A percentile compares a stretch with the other conserved stretches of the same genome.
Evolutionary conservation across 2,888 invertebrate species (phyloP).

Genomic region (Ariolimax columbianus): DNA sequence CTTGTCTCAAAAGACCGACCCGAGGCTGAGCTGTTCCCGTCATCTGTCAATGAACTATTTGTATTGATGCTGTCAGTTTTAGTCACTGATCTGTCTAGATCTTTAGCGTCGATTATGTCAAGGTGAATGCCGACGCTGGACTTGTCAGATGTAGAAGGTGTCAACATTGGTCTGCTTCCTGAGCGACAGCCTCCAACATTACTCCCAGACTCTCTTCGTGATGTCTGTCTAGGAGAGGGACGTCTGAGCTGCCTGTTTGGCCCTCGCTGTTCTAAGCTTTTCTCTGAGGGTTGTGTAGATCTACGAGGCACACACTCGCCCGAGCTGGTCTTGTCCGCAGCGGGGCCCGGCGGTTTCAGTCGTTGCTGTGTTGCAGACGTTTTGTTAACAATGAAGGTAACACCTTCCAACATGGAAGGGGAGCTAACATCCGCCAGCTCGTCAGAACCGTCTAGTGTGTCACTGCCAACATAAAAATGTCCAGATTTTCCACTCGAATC

Average conservation of each 20-base stretch:
- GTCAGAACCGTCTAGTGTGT: neutral
- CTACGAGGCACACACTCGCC: no score
- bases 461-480: conserved; percentile 3
- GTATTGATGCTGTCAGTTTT: neutral
- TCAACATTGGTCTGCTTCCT: neutral
- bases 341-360: neutral
- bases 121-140: neutral
- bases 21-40: neutral
- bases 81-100: neutral
- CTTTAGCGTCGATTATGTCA: neutral
- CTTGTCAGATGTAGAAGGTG: neutral
- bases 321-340: neutral
- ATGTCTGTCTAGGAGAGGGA: neutral
- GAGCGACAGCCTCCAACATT: neutral
- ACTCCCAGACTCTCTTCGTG: no score
- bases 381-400: neutral
- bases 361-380: neutral
- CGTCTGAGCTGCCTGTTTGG: neutral
- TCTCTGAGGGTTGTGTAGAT: neutral
- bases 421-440: neutral
- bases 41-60: neutral
- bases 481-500: no score
- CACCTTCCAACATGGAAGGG: neutral
- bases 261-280: neutral
- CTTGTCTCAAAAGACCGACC: neutral